These are phyloP conservation scores for Autographa pulchrina DNA, from an alignment of 2,888 invertebrate species.

Conservation along the genomic window DNA sequence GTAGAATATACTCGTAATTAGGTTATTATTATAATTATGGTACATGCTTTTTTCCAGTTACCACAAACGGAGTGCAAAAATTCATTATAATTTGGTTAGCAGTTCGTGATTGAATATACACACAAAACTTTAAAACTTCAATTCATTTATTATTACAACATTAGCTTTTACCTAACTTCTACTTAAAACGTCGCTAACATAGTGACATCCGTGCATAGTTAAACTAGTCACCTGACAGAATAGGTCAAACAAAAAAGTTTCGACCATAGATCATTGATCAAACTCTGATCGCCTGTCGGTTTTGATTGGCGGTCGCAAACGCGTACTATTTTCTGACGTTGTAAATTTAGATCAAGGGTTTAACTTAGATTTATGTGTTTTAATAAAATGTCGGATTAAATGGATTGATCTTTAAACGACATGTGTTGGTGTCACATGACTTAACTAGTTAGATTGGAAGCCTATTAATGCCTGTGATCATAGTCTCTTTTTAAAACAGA, in stretches of 20 bases:
- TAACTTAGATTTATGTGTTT: background rate
- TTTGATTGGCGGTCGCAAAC: conserved; percentile 68
- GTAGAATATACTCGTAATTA: too few species aligned
- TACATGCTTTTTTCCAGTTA: too few species aligned
- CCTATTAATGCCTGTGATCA: too few species aligned
- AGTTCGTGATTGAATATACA: too few species aligned
- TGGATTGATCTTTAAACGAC: background rate
- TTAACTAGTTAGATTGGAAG: too few species aligned
- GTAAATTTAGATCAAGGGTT: background rate
- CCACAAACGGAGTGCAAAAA: too few species aligned
- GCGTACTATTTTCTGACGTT: conserved; percentile 13
- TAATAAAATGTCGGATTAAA: background rate
- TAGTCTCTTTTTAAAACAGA: too few species aligned
- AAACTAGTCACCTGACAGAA: conserved; percentile 8
- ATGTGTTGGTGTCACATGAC: background rate
- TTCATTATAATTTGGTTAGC: too few species aligned
- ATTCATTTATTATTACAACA: too few species aligned
- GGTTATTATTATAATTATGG: too few species aligned
- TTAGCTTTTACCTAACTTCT: background rate
- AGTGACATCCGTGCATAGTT: background rate
- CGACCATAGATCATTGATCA: conserved; percentile 70
- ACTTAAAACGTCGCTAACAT: background rate
- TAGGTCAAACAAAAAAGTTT: conserved; percentile 29
- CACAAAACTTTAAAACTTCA: too few species aligned
- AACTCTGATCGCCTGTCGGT: conserved; percentile 63